These are phyloP conservation scores for Equus przewalskii DNA, from an alignment of 2,113 vertebrate genomes.

Conservation along the genomic window DNA sequence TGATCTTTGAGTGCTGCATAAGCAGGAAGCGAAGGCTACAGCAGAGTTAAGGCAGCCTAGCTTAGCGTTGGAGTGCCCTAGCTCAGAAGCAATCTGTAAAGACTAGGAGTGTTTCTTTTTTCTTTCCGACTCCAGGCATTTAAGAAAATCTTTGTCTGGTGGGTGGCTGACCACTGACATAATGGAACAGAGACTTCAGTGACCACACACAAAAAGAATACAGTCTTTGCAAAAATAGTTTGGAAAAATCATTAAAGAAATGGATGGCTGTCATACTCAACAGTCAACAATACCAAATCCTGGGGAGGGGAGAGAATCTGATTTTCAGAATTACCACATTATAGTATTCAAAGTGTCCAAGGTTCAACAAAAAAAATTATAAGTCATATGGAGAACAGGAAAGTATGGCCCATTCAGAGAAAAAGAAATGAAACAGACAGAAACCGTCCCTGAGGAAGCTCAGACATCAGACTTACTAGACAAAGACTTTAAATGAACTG, in stretches of 20 bases:
- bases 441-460: background rate
- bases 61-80: background rate
- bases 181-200: background rate
- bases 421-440: background rate
- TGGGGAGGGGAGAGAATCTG: background rate
- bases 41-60: background rate
- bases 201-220: background rate
- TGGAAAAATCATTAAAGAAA: background rate
- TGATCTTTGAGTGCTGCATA: background rate
- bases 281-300: background rate
- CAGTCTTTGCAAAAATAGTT: background rate
- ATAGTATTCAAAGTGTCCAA: background rate
- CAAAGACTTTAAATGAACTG: background rate
- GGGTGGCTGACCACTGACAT: background rate
- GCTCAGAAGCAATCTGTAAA: background rate
- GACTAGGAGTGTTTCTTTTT: background rate
- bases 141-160: background rate
- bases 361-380: background rate
- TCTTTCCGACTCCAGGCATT: background rate
- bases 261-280: background rate
- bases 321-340: background rate
- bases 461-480: background rate
- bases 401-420: background rate
- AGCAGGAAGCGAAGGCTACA: background rate
- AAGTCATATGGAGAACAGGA: background rate